Base-by-base conservation (phyloP, 2,888 invertebrate genomes). In the Dicranocentrus wangi region DNA sequence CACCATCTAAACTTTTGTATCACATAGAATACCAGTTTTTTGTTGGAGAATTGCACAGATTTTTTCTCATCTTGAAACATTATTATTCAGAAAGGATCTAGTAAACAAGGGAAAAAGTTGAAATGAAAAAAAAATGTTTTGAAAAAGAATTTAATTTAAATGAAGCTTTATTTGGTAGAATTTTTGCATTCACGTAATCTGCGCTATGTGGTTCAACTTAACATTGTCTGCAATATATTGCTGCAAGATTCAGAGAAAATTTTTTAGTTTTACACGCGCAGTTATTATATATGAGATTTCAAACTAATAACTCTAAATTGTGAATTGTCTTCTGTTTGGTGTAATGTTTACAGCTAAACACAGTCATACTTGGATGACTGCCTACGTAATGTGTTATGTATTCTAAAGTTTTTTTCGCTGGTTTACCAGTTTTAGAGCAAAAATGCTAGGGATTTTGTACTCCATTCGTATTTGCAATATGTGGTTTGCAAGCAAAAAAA, bases 261-360 rank as follows among this genome's bases (percentile, higher is more conserved):
- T 69, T 69, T 63, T 32, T 32, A 10, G 5, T 32, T 32, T 3
- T 32, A 27, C 65, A 63, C 73, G 61, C 65, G 73, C 39, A 63
- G 73, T 73, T 63, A 27, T 72, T 63, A 71, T 71, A n/a, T 32
- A 32, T 32, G 71, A 51, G 55, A 60, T 47, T 32, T 43, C 43
- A 43, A 58, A n/a, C 23, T 28, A 68, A 51, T 70, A 42, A 60
- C 55, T 32, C 28, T 43, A 25, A n/a, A 58, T 42, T 53, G 19
- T 55, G 28, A 27, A 61, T 21, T 47, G 47, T 47, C 21, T 47
- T 15, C 58, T 25, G 25, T 25, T 5, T 51, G 28, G 32, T 3
- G n/a, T 3, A 32, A 32, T 42, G 55, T 32, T 3, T 66, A 55
- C 17, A 69, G 21, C 5, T 7, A 32, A 32, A 32, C 32, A 32